Percentiles rank a stretch among this genome's conserved stretches.
Evolutionary conservation across 2,113 vertebrate species (phyloP).

Genomic region (Phyllostomus hastatus): DNA sequence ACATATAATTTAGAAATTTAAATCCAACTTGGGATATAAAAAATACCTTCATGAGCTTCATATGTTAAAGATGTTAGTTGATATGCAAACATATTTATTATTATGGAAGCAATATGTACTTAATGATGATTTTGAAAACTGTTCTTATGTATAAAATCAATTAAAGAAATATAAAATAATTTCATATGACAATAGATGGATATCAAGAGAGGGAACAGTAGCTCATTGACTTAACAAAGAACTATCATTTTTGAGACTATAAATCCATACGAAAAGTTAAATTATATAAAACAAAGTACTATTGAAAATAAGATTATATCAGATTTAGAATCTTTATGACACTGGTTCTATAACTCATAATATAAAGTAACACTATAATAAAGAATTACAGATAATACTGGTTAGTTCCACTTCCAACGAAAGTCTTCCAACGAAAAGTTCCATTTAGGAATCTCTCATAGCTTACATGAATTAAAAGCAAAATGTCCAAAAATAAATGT

Average conservation of each 20-base stretch:
- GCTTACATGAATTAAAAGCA: constrained; percentile 13
- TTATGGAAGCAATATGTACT: neutral
- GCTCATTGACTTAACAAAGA: neutral
- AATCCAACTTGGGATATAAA: neutral
- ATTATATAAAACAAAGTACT: constrained; percentile 22
- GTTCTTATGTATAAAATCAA: neutral
- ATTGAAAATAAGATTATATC: neutral
- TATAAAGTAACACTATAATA: neutral
- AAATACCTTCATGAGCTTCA: neutral
- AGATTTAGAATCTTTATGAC: neutral
- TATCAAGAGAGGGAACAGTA: neutral
- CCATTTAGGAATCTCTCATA: neutral
- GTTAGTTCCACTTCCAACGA: neutral
- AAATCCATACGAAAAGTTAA: constrained; percentile 9
- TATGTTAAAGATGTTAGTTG: neutral
- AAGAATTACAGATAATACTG: neutral
- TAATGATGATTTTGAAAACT: neutral
- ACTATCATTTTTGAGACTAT: neutral
- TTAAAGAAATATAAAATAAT: constrained; percentile 15
- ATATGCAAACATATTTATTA: neutral
- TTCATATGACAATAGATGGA: neutral
- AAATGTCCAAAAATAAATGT: neutral
- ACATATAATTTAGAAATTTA: neutral
- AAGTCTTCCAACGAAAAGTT: neutral
- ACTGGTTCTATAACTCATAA: neutral